Base-by-base conservation (phyloP, 2,113 vertebrate species). In the Salminus brasiliensis region DNA sequence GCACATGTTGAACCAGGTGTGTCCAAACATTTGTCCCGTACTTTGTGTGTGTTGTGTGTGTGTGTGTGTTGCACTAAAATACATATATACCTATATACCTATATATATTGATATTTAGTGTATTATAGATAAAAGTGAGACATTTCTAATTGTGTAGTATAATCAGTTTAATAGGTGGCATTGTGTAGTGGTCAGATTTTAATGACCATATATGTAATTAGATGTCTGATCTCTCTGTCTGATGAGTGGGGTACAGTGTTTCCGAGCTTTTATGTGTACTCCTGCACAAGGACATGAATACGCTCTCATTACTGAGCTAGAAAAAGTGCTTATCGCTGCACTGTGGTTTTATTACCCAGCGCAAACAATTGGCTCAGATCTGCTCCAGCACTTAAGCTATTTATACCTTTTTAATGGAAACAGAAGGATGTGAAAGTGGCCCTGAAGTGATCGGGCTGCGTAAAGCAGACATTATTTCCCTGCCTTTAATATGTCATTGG, bases 401-500 rank as follows among this genome's bases (percentile, higher is more conserved):
- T 80, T 80, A 80, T 80, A 80, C 78, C 78, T 80, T 73, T 80
- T 80, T 80, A 80, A 80, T 80, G 78, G 78, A 80, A 80, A 80
- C 78, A 80, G 70, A 80, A 80, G 78, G 78, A 80, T 62, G 72
- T 80, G 70, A 80, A 80, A 80, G 78, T 80, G 78, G 69, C 70
- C 78, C 78, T 80, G 70, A 80, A 80, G 78, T 80, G 78, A 80
- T 47, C 73, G 78, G n/a, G 32, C 70, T 15, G 78, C 39, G 70
- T 80, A 80, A 80, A 73, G 78, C 41, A 80, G 78, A 74, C 60
- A 80, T 73, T 72, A 80, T 80, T 73, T 66, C 66, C 59, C 60
- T 72, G 47, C 78, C 30, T 80, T 80, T 67, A 73, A 80, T 73
- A 73, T 80, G 78, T 80, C 78, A 80, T 80, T 73, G 78, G 77